A percentile compares a stretch with the other conserved stretches of the same genome.
phyloP scores from a whole-genome alignment of 1,140 invertebrate species.

The Cherax quadricarinatus region DNA sequence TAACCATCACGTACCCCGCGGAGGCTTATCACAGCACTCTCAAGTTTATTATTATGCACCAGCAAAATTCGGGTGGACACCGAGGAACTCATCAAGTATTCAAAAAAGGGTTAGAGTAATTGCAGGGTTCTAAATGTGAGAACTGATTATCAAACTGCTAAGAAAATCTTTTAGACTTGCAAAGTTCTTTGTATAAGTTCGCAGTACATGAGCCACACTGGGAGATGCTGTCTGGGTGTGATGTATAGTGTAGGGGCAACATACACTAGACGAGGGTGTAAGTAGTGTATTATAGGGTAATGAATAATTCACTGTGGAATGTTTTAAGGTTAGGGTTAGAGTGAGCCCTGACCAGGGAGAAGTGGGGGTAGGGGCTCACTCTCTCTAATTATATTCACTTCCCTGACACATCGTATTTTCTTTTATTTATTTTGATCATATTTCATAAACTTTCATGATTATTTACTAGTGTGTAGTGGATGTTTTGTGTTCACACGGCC shows the following conservation, averaged over 20 bases:
- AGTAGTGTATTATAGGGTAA: neutral
- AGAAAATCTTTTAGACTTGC: too few relatives aligned
- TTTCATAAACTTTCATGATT: slow-evolving; percentile 19
- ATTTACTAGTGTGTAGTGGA: neutral
- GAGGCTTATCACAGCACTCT: too few relatives aligned
- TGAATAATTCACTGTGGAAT: neutral
- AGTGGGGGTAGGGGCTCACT: neutral
- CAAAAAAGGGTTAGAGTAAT: too few relatives aligned
- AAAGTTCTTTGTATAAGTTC: too few relatives aligned
- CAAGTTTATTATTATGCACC: too few relatives aligned
- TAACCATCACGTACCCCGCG: too few relatives aligned
- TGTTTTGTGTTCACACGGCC: neutral
- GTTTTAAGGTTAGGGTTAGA: slow-evolving; percentile 16
- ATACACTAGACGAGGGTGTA: neutral
- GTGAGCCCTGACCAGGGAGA: neutral
- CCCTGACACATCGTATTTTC: neutral
- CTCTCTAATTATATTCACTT: slow-evolving; percentile 29
- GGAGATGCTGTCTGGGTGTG: too few relatives aligned
- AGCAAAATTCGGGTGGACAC: too few relatives aligned
- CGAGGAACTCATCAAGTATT: too few relatives aligned
- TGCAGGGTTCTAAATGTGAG: neutral
- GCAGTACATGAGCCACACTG: too few relatives aligned
- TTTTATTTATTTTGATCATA: neutral
- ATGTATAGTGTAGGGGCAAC: neutral
- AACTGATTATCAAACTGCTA: too few relatives aligned